A percentile compares a stretch with the other conserved stretches of the same genome.
These are phyloP conservation scores for Sialia sialis DNA, from an alignment of 2,113 vertebrate species.

Conservation along the genomic window DNA sequence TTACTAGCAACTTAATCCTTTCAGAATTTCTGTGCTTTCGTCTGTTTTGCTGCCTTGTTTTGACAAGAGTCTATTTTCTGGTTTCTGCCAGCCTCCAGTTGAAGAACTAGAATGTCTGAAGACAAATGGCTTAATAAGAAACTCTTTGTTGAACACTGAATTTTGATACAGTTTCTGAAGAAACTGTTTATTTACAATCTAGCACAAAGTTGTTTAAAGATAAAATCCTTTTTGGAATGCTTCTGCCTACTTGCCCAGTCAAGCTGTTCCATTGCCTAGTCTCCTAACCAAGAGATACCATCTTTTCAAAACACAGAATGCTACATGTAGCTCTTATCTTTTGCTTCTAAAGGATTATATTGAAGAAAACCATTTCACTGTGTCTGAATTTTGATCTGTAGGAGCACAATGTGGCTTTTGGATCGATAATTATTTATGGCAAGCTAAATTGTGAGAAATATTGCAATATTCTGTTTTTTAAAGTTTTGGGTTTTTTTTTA, in stretches of 20 bases:
- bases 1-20: not conserved
- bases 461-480: not conserved
- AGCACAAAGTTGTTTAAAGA: not conserved
- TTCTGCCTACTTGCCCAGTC: not conserved
- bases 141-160: not conserved
- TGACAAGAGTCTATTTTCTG: not conserved
- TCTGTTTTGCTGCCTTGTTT: not conserved
- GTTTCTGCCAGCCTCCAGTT: not conserved
- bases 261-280: not conserved
- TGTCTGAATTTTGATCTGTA: not conserved
- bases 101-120: not conserved
- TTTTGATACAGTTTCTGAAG: not conserved
- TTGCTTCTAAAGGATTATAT: not conserved
- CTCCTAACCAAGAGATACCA: not conserved
- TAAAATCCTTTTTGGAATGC: not conserved
- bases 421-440: not conserved
- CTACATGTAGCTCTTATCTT: not conserved
- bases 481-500: not conserved
- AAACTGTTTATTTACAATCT: not conserved
- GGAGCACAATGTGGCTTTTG: accelerated
- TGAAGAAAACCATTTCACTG: not conserved
- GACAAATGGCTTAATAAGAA: not conserved
- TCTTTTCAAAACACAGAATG: not conserved
- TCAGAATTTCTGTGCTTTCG: not conserved
- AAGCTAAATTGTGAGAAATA: not conserved